phyloP scores from a whole-genome alignment of 1,140 invertebrate species.

The Heliconius hermathena region DNA sequence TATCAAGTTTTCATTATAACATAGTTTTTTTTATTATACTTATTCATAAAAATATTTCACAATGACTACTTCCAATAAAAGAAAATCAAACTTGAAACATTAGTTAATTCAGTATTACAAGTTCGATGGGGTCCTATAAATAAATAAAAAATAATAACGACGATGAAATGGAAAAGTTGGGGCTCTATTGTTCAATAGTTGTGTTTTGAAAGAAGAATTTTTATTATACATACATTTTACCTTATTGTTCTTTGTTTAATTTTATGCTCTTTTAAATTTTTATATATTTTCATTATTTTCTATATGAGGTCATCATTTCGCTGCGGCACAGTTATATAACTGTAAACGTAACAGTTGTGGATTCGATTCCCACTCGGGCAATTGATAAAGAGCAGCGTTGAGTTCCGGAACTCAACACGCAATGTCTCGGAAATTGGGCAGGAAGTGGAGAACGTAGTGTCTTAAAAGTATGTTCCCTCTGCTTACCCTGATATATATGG shows the following conservation, averaged over 20 bases:
- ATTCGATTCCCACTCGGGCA: too few species aligned
- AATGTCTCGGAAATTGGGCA: too few species aligned
- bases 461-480: too few species aligned
- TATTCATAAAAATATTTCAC: not conserved
- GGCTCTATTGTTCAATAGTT: constrained; percentile 8
- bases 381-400: too few species aligned
- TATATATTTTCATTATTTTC: too few species aligned
- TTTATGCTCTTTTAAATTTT: not conserved
- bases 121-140: not conserved
- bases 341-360: too few species aligned
- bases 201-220: not conserved
- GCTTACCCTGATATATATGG: too few species aligned
- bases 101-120: not conserved
- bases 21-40: not conserved
- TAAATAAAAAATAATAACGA: constrained; percentile 3
- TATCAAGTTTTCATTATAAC: not conserved
- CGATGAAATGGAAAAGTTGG: not conserved
- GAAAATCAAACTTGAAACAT: not conserved
- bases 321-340: too few species aligned
- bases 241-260: not conserved
- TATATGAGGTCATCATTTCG: too few species aligned
- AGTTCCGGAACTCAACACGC: too few species aligned
- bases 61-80: not conserved
- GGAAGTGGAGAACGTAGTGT: too few species aligned
- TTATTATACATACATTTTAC: not conserved